Evolutionary conservation across 2,888 invertebrate genomes (phyloP), one percentile per base, ranked within the genome.

Genomic region (Apodemia duryi): DNA sequence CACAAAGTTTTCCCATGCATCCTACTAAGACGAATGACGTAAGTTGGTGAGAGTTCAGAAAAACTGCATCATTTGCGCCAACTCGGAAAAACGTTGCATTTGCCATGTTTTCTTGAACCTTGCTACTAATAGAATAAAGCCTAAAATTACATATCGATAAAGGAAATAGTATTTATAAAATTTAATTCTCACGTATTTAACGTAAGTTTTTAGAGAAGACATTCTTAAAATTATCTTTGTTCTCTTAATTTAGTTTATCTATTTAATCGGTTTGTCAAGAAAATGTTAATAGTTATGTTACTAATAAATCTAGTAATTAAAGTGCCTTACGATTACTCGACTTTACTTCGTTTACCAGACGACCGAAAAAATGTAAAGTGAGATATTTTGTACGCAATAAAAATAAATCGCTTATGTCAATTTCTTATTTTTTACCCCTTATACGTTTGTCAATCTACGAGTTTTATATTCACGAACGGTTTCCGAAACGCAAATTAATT

Each of bases 1-100:
- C 87, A 83, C 79, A 80, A 88, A 89, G 79, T 90, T 90, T 80
- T 76, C 81, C 86, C 82, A 85, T 88, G 87, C 87, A 86, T 83
- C 82, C 83, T 79, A 75, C 76, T 80, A 87, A 89, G 88, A 90
- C 85, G 84, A 84, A 90, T 85, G 85, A 85, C 79, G 74, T 72
- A 88, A 90, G 86, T 89, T 89, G 71, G 74, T 67, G 72, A 74
- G 72, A 73, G 73, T 73, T 74, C 72, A 73, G 76, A 87, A 88
- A 88, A 88, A 87, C 80, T 81, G 77, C 78, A 71, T 71, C 70
- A 71, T 71, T 67, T 71, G 38, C 38, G 38, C 7, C 70, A 70
- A 65, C 61, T 60, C 73, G 74, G 73, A 65, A 70, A 72, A 71
- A 72, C 70, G 38, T 54, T 63, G 43, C 63, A 57, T 62, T 29